Evolutionary conservation across 2,888 invertebrate genomes (phyloP).

Genomic region (Rhaphigaster nebulosa): DNA sequence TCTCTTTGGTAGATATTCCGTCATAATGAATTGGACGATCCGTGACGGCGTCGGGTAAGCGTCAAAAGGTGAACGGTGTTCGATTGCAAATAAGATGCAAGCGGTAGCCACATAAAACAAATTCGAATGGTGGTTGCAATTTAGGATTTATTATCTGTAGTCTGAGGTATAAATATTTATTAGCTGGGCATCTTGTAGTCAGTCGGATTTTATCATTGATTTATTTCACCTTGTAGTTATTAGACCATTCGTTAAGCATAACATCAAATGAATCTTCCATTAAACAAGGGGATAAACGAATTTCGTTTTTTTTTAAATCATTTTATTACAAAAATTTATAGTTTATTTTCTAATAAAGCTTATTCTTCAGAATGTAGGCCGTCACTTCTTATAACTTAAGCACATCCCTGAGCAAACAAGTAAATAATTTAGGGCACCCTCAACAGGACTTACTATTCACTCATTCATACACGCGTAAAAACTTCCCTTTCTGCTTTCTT

Average conservation of each 20-base stretch:
- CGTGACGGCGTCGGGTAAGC: not conserved
- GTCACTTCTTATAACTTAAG: not conserved
- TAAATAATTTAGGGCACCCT: too few relatives aligned
- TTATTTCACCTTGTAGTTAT: not conserved
- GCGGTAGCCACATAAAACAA: constrained; percentile 5
- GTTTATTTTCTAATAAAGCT: not conserved
- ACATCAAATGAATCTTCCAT: not conserved
- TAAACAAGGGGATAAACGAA: not conserved
- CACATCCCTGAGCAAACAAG: too few relatives aligned
- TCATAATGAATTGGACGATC: not conserved
- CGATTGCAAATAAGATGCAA: constrained; percentile 2
- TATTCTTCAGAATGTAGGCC: not conserved
- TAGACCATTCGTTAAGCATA: not conserved
- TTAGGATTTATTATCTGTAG: not conserved
- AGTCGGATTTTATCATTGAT: not conserved
- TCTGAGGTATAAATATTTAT: not conserved
- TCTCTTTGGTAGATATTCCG: constrained; percentile 11
- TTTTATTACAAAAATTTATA: not conserved
- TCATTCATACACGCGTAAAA: too few relatives aligned
- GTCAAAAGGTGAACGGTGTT: not conserved
- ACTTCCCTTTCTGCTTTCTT: too few relatives aligned
- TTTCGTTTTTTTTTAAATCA: not conserved
- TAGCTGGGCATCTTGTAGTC: not conserved
- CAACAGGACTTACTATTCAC: too few relatives aligned
- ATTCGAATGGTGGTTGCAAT: constrained; percentile 13